Evolutionary conservation across 2,797 vertebrate species (phyloP).

Genomic region (Pagetopsis macropterus): DNA sequence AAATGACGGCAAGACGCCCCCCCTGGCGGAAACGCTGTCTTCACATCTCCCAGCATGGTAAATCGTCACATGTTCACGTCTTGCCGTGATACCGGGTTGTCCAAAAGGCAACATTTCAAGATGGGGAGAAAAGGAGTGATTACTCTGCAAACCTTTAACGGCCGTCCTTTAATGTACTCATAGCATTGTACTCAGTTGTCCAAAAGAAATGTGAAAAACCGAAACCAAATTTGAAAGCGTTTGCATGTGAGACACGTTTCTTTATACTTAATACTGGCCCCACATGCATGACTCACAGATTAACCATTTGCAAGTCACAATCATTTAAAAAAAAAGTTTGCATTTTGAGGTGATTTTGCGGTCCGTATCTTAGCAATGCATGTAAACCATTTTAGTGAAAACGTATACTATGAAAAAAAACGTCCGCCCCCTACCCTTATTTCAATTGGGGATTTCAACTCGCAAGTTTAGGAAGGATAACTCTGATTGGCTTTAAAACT

Average conservation of each 20-base stretch:
- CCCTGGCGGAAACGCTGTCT: too few relatives aligned
- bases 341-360: not conserved
- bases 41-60: too few relatives aligned
- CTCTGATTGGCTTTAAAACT: not conserved
- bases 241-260: not conserved
- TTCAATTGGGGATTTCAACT: not conserved
- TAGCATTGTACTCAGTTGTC: not conserved
- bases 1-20: too few relatives aligned
- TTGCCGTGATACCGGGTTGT: not conserved
- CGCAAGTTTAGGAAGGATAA: not conserved
- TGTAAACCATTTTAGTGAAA: not conserved
- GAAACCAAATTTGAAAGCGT: not conserved
- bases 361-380: not conserved
- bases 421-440: too few relatives aligned
- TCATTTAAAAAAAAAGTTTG: not conserved
- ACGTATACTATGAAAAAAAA: too few relatives aligned
- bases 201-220: not conserved
- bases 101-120: not conserved
- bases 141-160: not conserved
- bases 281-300: not conserved
- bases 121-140: too few relatives aligned
- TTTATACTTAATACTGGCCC: not conserved
- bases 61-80: too few relatives aligned
- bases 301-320: accelerated
- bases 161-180: not conserved